phyloP scores from a whole-genome alignment of 2,888 invertebrate genomes.

The Drosophila mayaguana region DNA sequence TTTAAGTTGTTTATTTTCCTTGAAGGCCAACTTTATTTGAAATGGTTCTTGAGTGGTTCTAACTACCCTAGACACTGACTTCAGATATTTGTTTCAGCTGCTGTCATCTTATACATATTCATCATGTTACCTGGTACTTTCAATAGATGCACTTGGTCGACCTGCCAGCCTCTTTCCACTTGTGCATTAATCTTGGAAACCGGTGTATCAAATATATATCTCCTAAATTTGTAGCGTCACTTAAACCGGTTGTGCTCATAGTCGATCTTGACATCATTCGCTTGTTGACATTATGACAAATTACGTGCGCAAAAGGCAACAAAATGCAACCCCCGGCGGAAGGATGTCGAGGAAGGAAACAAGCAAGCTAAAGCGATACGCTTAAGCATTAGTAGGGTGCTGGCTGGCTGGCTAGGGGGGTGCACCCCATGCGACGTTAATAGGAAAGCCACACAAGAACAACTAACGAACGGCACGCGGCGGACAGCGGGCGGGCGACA shows the following conservation, averaged over 20 bases:
- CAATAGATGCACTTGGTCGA: not conserved
- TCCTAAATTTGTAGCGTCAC: constrained; percentile 9
- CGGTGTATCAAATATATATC: not conserved
- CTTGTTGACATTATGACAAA: constrained; percentile 80
- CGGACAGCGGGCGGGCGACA: constrained; percentile 26
- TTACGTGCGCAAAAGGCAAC: constrained; percentile 69
- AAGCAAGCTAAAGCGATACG: constrained; percentile 75
- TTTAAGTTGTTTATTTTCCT: too few species aligned
- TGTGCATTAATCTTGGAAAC: not conserved
- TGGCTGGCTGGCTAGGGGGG: constrained; percentile 5
- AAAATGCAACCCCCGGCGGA: constrained; percentile 50
- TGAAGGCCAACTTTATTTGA: too few species aligned
- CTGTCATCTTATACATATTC: too few species aligned
- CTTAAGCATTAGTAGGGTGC: constrained; percentile 44
- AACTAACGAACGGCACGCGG: constrained; percentile 78
- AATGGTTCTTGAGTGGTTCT: too few species aligned
- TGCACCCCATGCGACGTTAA: constrained; percentile 42
- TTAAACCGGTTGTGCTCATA: constrained; percentile 22
- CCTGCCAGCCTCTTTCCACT: too few species aligned
- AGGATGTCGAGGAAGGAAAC: constrained; percentile 61
- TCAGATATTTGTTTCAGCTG: too few species aligned
- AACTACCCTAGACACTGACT: too few species aligned
- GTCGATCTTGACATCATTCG: constrained; percentile 39
- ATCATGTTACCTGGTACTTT: not conserved
- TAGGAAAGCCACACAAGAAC: constrained; percentile 77